A percentile compares a stretch with the other conserved stretches of the same genome.
Evolutionary conservation across 53 echinoderm and acorn worm genomes (phyloP).

Genomic region (Glandiceps talaboti): DNA sequence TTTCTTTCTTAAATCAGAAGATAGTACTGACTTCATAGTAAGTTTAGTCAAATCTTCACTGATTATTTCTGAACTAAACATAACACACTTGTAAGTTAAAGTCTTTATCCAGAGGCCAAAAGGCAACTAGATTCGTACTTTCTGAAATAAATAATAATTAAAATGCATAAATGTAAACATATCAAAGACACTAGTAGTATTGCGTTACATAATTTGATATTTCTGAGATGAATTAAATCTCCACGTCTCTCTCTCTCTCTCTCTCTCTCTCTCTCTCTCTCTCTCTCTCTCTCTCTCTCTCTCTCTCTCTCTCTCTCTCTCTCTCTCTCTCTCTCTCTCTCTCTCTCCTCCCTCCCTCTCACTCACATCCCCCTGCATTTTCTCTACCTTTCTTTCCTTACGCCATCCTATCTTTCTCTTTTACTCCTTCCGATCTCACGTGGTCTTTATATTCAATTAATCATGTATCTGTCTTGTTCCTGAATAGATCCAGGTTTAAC

Average conservation of each 20-base stretch:
- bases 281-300: not conserved
- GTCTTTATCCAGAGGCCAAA: too few relatives aligned
- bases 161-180: too few relatives aligned
- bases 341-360: not conserved
- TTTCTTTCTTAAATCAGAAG: too few relatives aligned
- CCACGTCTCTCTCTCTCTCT: not conserved
- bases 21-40: too few relatives aligned
- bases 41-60: too few relatives aligned
- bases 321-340: not conserved
- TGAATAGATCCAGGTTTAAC: conserved; percentile 37
- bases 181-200: too few relatives aligned
- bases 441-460: not conserved
- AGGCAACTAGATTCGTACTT: too few relatives aligned
- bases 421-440: not conserved
- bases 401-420: not conserved
- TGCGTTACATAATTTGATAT: too few relatives aligned
- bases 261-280: not conserved
- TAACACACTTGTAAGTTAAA: too few relatives aligned
- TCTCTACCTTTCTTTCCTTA: not conserved
- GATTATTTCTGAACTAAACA: too few relatives aligned
- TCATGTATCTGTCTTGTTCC: too few relatives aligned
- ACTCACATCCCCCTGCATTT: not conserved
- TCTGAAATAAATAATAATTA: too few relatives aligned
- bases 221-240: not conserved
- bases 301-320: not conserved